phyloP scores from a whole-genome alignment of 2,113 vertebrate species.

The Antechinus flavipes region DNA sequence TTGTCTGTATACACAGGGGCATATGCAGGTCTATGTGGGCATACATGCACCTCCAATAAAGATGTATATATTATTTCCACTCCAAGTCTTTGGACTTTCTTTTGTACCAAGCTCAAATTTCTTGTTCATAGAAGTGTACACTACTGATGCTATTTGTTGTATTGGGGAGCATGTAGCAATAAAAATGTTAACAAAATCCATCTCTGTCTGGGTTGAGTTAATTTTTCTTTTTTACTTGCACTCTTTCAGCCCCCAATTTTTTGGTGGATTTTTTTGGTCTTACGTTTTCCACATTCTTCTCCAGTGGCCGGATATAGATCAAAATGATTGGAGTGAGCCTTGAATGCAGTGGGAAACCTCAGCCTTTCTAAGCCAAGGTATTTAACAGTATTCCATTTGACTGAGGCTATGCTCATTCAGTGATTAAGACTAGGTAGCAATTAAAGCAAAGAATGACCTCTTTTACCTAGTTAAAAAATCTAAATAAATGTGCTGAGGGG shows the following conservation, averaged over 20 bases:
- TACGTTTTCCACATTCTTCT: too few species aligned
- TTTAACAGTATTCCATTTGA: too few species aligned
- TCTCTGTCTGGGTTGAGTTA: neutral
- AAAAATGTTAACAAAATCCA: constrained; percentile 83
- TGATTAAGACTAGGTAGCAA: too few species aligned
- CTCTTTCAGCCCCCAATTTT: neutral
- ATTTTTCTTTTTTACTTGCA: neutral
- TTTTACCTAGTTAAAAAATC: too few species aligned
- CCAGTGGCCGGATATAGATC: too few species aligned
- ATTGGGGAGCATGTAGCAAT: constrained; percentile 93
- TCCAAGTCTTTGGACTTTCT: constrained; percentile 79
- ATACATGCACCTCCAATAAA: constrained; percentile 49
- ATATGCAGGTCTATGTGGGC: constrained; percentile 25
- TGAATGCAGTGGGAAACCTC: too few species aligned
- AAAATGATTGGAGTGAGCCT: too few species aligned
- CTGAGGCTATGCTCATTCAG: too few species aligned
- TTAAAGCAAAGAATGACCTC: too few species aligned
- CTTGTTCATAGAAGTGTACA: constrained; percentile 88
- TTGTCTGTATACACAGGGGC: constrained; percentile 36
- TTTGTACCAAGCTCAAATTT: constrained; percentile 82
- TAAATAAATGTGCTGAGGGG: too few species aligned
- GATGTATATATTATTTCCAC: constrained; percentile 78
- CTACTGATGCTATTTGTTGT: constrained; percentile 95
- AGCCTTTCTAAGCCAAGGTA: too few species aligned
- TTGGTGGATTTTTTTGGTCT: neutral